Base-by-base conservation (phyloP, 2,113 vertebrate species). In the Lamprologus ornatipinnis region DNA sequence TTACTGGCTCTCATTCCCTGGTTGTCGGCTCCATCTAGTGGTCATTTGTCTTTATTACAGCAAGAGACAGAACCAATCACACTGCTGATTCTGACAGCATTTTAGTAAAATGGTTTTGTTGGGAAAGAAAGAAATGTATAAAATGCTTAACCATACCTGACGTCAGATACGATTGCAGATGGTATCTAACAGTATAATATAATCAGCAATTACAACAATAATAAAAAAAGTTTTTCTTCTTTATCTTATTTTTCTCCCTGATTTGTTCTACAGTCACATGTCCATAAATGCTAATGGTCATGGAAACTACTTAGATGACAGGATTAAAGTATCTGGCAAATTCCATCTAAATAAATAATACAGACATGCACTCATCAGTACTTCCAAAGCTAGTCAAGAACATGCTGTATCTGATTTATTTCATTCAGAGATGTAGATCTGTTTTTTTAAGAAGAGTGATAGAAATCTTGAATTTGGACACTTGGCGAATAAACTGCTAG, bases 1-100 rank as follows among this genome's bases (percentile, higher is more conserved):
- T 75, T 28, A 4, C 23, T 11, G 23, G 9, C 14, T 19, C 6
- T 86, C 33, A 47, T 75, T 31, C 6, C 5, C 26, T 78, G 84
- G 40, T 3, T 2, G 13, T 42, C 2, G 1, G 15, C 87, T 5
- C 89, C 87, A 73, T 84, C 93, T 88, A n/a, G 88, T 91, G 93
- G 88, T 13, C 2, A 21, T 4, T 51, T 2, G 0, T 9, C 5
- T 33, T 47, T 17, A 82, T 90, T 51, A 88, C 86, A 88, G n/a
- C 65, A 23, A 45, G 8, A 2, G 28, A 45, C 4, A 28, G 13
- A 17, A 19, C 4, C 4, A 31, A 51, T 12, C 45, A 8, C 26
- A 33, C 45, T 19, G 9, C 26, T n/a, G 9, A 49, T 12, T 31
- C 70, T 49, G 70, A 49, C 9, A 5, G 13, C 21, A 7, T 31